These are phyloP conservation scores for Corythornis madagascariensis DNA, from an alignment of 2,113 vertebrate species.

Conservation along the genomic window DNA sequence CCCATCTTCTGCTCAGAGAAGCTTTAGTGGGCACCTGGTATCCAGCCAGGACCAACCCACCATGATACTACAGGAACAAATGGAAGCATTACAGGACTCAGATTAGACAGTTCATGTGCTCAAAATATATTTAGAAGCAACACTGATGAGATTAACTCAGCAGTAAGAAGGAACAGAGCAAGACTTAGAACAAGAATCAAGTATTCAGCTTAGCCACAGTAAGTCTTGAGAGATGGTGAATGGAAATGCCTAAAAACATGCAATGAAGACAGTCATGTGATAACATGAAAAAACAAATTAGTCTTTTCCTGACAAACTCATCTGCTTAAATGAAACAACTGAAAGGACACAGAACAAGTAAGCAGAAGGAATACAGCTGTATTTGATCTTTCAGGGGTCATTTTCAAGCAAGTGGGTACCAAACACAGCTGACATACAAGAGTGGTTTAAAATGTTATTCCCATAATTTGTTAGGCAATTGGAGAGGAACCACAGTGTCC, in stretches of 20 bases:
- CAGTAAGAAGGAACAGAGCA: constrained; percentile 14
- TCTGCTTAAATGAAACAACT: background rate
- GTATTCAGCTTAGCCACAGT: background rate
- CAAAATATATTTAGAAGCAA: constrained; percentile 56
- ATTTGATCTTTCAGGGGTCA: background rate
- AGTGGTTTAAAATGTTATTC: background rate
- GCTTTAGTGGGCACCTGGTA: background rate
- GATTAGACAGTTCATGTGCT: background rate
- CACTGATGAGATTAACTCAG: constrained; percentile 55
- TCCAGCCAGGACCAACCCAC: background rate
- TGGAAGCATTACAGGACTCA: background rate
- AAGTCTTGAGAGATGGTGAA: background rate
- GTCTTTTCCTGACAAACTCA: background rate
- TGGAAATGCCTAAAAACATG: background rate
- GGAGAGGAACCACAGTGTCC: background rate
- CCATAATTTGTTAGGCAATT: background rate
- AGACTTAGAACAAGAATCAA: constrained; percentile 2
- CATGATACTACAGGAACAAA: background rate
- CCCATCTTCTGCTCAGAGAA: rapidly evolving
- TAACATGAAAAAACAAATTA: background rate
- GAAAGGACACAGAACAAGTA: background rate
- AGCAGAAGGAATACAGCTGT: background rate
- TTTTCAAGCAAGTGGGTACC: background rate
- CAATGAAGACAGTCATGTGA: background rate
- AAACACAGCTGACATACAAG: background rate